A percentile compares a stretch with the other conserved stretches of the same genome.
These are phyloP conservation scores for Lithodes maja DNA, from an alignment of 2,888 invertebrate species.

Conservation along the genomic window DNA sequence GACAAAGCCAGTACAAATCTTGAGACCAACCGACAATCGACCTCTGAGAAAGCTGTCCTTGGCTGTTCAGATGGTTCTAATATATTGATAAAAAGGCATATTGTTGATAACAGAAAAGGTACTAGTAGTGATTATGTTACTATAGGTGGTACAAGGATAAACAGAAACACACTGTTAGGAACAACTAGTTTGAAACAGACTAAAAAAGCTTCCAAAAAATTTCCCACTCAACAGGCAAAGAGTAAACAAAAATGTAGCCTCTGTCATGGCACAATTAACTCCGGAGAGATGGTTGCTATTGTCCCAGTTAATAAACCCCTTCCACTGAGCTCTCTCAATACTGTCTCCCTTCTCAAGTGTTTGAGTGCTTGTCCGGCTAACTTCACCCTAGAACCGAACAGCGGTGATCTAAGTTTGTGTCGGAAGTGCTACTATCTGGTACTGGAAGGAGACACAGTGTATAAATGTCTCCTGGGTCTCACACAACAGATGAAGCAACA, in stretches of 20 bases:
- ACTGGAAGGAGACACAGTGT: constrained; percentile 28
- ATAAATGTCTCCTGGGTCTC: constrained; percentile 11
- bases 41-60: background rate
- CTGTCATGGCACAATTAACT: background rate
- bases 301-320: background rate
- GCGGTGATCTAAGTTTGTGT: constrained; percentile 14
- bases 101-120: background rate
- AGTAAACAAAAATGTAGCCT: background rate
- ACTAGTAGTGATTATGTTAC: background rate
- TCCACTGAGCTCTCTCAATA: background rate
- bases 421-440: constrained; percentile 28
- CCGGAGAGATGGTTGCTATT: background rate
- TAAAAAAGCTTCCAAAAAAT: background rate
- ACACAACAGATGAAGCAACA: constrained; percentile 22
- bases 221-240: background rate
- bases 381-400: background rate
- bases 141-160: background rate
- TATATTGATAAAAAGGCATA: background rate
- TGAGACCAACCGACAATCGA: background rate
- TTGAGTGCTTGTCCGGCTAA: background rate
- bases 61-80: background rate
- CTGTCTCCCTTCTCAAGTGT: constrained; percentile 31
- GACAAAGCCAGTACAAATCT: background rate
- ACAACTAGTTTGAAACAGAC: background rate
- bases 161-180: background rate